Evolutionary conservation across 2,797 vertebrate genomes (phyloP).

Genomic region (Sorex maritimensis): DNA sequence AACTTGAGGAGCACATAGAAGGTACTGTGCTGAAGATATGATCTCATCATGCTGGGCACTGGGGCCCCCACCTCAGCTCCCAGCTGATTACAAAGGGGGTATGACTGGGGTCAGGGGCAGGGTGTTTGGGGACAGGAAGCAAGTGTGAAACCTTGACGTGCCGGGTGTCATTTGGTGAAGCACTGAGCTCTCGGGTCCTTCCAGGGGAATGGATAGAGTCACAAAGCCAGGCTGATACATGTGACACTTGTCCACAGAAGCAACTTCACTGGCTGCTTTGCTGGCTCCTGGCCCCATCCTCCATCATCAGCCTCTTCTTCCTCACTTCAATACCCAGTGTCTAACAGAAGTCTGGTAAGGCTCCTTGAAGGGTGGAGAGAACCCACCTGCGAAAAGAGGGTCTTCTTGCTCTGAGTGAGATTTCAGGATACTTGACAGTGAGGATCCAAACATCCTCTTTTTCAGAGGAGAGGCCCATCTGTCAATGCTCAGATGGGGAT

Average conservation of each 20-base stretch:
- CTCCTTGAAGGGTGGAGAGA: not conserved
- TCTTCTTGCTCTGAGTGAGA: not conserved
- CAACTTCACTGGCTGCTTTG: not conserved
- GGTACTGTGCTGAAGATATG: constrained; percentile 82
- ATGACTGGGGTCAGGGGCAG: constrained; percentile 65
- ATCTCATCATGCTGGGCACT: constrained; percentile 78
- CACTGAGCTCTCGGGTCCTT: constrained; percentile 6
- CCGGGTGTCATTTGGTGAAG: constrained; percentile 47
- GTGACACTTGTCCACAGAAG: not conserved
- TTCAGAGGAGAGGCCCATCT: constrained; percentile 5
- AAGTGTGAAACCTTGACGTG: constrained; percentile 3
- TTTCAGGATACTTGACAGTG: constrained; percentile 8
- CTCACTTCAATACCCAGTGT: not conserved
- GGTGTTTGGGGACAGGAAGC: constrained; percentile 50
- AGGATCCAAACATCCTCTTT: constrained; percentile 7
- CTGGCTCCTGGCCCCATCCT: not conserved
- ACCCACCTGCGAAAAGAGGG: not conserved
- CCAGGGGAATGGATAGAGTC: not conserved
- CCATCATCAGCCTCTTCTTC: constrained; percentile 25
- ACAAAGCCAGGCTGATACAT: not conserved
- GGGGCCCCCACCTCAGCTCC: constrained; percentile 67
- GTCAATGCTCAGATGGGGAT: not conserved
- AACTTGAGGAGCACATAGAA: constrained; percentile 81
- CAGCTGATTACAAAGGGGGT: constrained; percentile 51
- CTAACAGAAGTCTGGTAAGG: not conserved